Base-by-base conservation (phyloP, 2,888 invertebrate species). In the Noctua pronuba region DNA sequence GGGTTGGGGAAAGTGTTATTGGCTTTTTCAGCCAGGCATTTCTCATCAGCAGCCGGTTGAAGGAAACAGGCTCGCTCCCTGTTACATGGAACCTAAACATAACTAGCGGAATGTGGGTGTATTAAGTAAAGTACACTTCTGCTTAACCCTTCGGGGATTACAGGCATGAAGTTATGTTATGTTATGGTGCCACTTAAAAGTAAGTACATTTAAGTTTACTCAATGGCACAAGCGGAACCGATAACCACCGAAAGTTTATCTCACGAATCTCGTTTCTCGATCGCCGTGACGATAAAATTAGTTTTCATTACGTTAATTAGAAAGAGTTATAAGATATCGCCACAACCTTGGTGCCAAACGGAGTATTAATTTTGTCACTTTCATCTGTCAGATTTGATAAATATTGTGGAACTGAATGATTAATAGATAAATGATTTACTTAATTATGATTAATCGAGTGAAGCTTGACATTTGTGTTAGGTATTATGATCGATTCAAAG, bases 261-360 rank as follows among this genome's bases (percentile, higher is more conserved):
- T 83, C 81, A 79, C 73, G 68, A 75, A 84, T 85, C 84, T 80
- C 67, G 73, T 70, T 80, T 80, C 60, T 75, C 77, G 84, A 86
- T 82, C 70, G 70, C 80, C 76, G 82, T 84, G 75, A 82, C 82
- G 89, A 89, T 89, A 88, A 90, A 87, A 89, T 91, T 89, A 85
- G 86, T 86, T 86, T 90, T 88, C 87, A 89, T 89, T 87, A 85
- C 73, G 77, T 88, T 86, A 86, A 89, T 89, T 89, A 88, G 80
- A 84, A 88, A 84, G 81, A 81, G 85, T 88, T 87, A 84, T 83
- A 80, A n/a, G n/a, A n/a, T 88, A 83, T 80, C 77, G 76, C 76
- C 66, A 77, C 55, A 72, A 75, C 76, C 31, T 79, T 77, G 76
- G 72, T 80, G 75, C 80, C 87, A 84, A 84, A 80, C 60, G 66